Percentiles rank a stretch among this genome's conserved stretches.
Evolutionary conservation across 64 coral and sea anemone species (phyloP).

Genomic region (Montipora foliosa): DNA sequence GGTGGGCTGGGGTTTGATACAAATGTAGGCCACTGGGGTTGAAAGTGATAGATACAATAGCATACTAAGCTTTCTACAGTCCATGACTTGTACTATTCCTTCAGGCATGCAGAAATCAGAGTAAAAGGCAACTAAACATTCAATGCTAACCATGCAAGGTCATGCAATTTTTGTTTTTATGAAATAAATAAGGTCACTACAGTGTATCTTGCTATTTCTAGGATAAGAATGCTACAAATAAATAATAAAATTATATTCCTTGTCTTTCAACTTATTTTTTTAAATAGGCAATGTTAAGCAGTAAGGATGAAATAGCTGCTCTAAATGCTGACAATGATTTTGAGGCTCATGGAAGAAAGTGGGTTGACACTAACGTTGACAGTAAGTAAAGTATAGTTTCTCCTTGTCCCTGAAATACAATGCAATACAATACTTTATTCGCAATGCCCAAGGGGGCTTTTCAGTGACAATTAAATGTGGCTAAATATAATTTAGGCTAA

Average conservation of each 20-base stretch:
- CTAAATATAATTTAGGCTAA: too few relatives aligned
- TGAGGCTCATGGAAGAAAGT: conserved; percentile 16
- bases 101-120: conserved; percentile 1
- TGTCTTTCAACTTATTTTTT: background rate
- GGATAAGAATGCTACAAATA: background rate
- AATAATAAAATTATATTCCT: conserved; percentile 30
- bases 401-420: background rate
- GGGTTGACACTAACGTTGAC: background rate
- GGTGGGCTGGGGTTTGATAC: background rate
- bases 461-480: too few relatives aligned
- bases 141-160: background rate
- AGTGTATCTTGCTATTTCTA: background rate
- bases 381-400: conserved; percentile 1
- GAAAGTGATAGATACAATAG: background rate
- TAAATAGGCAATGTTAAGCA: conserved; percentile 9
- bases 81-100: background rate
- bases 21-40: background rate
- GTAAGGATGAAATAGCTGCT: background rate
- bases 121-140: background rate
- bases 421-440: too few relatives aligned
- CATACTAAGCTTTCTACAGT: conserved; percentile 13
- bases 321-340: conserved; percentile 22
- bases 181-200: conserved; percentile 4
- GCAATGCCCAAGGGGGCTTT: too few relatives aligned
- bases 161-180: background rate